Conservation (phyloP, 2,113 vertebrate species). For the Thoracochromis brauschi region DNA sequence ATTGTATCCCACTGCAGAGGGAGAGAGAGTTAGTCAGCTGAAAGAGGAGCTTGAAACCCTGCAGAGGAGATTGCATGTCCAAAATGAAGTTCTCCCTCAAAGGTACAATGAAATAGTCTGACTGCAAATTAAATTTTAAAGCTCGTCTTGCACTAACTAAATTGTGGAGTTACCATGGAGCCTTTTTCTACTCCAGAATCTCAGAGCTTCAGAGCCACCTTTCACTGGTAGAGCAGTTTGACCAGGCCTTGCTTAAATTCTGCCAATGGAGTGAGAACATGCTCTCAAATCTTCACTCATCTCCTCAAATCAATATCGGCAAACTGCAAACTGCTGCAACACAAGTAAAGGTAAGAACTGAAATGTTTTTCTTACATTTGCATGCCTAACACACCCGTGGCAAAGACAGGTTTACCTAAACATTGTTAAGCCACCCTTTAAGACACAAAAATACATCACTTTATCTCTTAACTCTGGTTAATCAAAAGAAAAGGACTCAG, state of each 20-base stretch:
- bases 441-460: background rate
- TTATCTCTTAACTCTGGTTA: background rate
- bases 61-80: constrained; percentile 69
- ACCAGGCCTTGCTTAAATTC: constrained; percentile 80
- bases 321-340: constrained; percentile 71
- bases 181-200: constrained; percentile 66
- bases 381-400: background rate
- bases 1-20: constrained; percentile 72
- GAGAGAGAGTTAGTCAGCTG: constrained; percentile 66
- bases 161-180: background rate
- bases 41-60: constrained; percentile 73
- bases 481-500: background rate
- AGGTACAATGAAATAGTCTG: constrained; percentile 38
- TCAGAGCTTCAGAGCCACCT: constrained; percentile 77
- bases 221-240: constrained; percentile 77
- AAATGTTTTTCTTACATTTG: background rate
- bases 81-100: constrained; percentile 74
- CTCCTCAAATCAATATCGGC: constrained; percentile 75
- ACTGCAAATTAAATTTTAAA: background rate
- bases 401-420: background rate
- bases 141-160: background rate
- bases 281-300: constrained; percentile 77
- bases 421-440: background rate
- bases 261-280: constrained; percentile 87
- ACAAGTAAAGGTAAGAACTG: constrained; percentile 78